Evolutionary conservation across 2,797 vertebrate species (phyloP).

Genomic region (Crenichthys baileyi): DNA sequence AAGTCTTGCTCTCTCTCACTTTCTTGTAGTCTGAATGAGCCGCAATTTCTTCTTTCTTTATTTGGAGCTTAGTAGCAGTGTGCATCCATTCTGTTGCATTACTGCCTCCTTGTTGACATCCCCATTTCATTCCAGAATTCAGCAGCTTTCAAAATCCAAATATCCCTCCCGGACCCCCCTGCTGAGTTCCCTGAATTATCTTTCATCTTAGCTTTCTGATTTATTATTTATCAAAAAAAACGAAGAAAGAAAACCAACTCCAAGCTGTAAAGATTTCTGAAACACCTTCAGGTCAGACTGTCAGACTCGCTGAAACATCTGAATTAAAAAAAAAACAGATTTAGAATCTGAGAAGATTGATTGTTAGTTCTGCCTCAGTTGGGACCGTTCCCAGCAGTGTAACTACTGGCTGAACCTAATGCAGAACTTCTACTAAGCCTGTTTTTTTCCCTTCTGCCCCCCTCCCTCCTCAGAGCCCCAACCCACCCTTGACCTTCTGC

Average conservation of each 20-base stretch:
- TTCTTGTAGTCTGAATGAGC: too few relatives aligned
- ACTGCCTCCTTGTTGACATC: too few relatives aligned
- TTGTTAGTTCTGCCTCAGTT: background rate
- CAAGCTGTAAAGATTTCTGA: background rate
- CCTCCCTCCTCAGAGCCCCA: slow-evolving; percentile 88
- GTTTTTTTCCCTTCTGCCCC: background rate
- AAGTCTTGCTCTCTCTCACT: too few relatives aligned
- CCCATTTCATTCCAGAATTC: too few relatives aligned
- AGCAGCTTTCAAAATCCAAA: too few relatives aligned
- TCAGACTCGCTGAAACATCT: background rate
- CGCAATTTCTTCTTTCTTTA: too few relatives aligned
- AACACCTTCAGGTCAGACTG: background rate
- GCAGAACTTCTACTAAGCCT: background rate
- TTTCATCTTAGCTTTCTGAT: background rate
- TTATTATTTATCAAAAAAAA: background rate
- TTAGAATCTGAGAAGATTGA: background rate
- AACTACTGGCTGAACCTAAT: background rate
- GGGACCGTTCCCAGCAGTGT: background rate
- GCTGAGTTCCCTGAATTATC: background rate
- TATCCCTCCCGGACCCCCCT: background rate
- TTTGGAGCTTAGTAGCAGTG: too few relatives aligned
- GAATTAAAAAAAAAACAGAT: background rate
- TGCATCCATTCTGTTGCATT: too few relatives aligned
- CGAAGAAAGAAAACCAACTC: background rate
- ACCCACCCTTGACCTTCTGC: slow-evolving; percentile 93